These are phyloP conservation scores for Hippopotamyrus pictus DNA, from an alignment of 2,797 vertebrate species.

Conservation along the genomic window DNA sequence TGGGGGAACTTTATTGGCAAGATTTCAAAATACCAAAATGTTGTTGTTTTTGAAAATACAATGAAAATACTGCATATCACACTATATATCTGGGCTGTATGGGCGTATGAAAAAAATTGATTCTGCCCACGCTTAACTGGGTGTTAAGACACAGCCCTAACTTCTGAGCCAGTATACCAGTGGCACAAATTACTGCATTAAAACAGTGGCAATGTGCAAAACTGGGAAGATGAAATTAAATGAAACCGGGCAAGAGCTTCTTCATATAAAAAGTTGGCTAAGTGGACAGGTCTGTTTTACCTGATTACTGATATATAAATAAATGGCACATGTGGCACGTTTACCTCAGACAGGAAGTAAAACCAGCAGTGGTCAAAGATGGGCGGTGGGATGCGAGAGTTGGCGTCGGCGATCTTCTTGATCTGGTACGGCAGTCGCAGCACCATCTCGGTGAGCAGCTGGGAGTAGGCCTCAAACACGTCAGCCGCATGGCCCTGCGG, in stretches of 20 bases:
- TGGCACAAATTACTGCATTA: background rate
- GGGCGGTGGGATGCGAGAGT: slow-evolving; percentile 87
- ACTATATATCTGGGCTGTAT: background rate
- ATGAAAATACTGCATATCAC: background rate
- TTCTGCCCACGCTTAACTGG: background rate
- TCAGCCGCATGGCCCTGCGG: slow-evolving; percentile 90
- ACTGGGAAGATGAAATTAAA: background rate
- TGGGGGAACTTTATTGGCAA: background rate
- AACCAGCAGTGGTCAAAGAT: slow-evolving; percentile 99
- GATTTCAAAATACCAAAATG: background rate
- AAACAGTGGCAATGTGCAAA: background rate
- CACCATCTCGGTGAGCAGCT: slow-evolving; percentile 97
- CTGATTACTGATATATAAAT: background rate
- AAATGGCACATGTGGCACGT: slow-evolving; percentile 9
- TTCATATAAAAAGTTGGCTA: background rate
- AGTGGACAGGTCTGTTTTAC: background rate
- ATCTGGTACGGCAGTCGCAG: slow-evolving; percentile 95
- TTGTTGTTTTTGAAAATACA: background rate
- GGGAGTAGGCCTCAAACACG: slow-evolving; percentile 97
- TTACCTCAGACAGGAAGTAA: slow-evolving; percentile 92
- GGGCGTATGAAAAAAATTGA: background rate
- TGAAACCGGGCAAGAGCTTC: background rate
- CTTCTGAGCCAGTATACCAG: background rate
- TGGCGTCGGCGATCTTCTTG: slow-evolving; percentile 95
- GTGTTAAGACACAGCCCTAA: background rate